These are phyloP conservation scores for Huso huso DNA, from an alignment of 2,797 vertebrate species.

Conservation along the genomic window DNA sequence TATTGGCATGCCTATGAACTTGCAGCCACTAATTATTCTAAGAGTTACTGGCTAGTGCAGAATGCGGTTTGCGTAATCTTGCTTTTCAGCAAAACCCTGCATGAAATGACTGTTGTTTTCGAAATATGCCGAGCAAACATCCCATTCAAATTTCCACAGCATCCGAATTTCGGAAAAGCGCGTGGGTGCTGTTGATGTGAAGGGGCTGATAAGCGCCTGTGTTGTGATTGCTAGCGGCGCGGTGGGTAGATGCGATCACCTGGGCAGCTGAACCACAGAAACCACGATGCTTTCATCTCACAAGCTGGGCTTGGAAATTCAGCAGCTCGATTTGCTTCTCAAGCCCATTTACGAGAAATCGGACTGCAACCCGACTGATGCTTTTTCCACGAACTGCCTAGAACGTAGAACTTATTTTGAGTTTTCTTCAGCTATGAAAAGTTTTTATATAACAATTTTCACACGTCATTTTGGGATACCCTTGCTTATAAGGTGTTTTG, in stretches of 20 bases:
- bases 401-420: too few relatives aligned
- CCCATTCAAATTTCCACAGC: conserved; percentile 46
- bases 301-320: conserved; percentile 53
- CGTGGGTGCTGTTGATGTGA: conserved; percentile 54
- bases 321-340: conserved; percentile 33
- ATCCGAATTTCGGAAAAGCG: conserved; percentile 48
- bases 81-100: neutral
- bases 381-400: conserved; percentile 26
- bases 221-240: conserved; percentile 41
- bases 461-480: too few relatives aligned
- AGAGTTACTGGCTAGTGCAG: neutral
- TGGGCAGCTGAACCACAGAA: conserved; percentile 50
- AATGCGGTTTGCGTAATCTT: neutral
- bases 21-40: too few relatives aligned
- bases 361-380: conserved; percentile 31
- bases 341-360: conserved; percentile 54
- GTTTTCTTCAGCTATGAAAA: too few relatives aligned
- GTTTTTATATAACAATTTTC: too few relatives aligned
- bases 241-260: conserved; percentile 40
- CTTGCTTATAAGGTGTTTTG: too few relatives aligned
- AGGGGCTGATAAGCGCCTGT: conserved; percentile 43
- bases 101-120: conserved; percentile 15
- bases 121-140: conserved; percentile 37
- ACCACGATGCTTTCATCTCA: conserved; percentile 50
- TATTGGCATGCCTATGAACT: too few relatives aligned